A percentile compares a stretch with the other conserved stretches of the same genome.
Evolutionary conservation across 2,797 vertebrate genomes (phyloP).

Genomic region (Mormyrops boulengeri): DNA sequence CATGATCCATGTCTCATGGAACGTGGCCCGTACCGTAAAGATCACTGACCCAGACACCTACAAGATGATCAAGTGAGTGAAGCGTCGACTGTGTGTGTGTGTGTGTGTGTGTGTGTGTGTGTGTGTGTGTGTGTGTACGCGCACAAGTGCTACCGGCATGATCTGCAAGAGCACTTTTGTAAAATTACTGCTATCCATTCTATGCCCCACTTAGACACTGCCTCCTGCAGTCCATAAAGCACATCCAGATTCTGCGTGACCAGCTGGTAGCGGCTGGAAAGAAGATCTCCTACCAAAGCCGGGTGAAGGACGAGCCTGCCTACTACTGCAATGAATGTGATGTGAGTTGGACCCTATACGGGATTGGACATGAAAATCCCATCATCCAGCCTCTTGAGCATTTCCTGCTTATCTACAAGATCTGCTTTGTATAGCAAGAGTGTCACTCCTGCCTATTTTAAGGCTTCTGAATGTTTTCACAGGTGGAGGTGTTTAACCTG

Average conservation of each 20-base stretch:
- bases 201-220: slow-evolving; percentile 57
- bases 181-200: background rate
- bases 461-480: slow-evolving; percentile 10
- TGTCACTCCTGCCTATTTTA: background rate
- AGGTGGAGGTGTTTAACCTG: slow-evolving; percentile 77
- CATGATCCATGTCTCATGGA: slow-evolving; percentile 80
- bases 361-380: background rate
- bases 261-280: slow-evolving; percentile 64
- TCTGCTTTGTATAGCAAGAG: background rate
- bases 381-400: background rate
- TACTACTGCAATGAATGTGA: slow-evolving; percentile 82
- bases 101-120: background rate
- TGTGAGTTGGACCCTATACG: slow-evolving; percentile 47
- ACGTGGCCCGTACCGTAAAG: slow-evolving; percentile 70
- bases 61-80: slow-evolving; percentile 73
- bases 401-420: background rate
- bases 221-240: slow-evolving; percentile 73
- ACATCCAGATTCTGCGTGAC: slow-evolving; percentile 68
- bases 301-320: slow-evolving; percentile 73
- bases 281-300: slow-evolving; percentile 76
- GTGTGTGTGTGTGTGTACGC: background rate
- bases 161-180: background rate
- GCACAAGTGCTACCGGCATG: background rate
- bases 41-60: slow-evolving; percentile 68
- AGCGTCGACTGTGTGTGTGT: background rate